Percentiles rank a stretch among this genome's conserved stretches.
These are phyloP conservation scores for Enteromius treurensis DNA, from an alignment of 2,797 vertebrate genomes.

Conservation along the genomic window DNA sequence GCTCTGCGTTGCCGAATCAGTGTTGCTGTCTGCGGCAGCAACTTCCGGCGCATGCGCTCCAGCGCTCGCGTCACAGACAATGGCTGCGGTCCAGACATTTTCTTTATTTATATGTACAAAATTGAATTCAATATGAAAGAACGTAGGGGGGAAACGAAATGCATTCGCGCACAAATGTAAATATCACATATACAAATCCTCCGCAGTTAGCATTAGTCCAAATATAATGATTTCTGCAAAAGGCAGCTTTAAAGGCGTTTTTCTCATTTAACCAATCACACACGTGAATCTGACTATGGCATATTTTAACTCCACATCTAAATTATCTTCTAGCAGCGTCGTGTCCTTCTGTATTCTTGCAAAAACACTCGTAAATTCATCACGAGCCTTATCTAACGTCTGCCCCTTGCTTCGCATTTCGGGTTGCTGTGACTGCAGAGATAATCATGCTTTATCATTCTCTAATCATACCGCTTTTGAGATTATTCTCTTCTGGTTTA, in stretches of 20 bases:
- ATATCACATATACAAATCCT: background rate
- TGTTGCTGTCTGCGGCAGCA: slow-evolving; percentile 85
- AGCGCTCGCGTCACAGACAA: slow-evolving; percentile 55
- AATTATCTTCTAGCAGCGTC: background rate
- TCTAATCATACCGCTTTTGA: background rate
- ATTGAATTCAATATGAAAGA: fast-evolving
- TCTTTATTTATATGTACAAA: slow-evolving; percentile 2
- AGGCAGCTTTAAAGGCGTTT: background rate
- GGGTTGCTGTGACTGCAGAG: background rate
- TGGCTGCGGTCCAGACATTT: slow-evolving; percentile 50
- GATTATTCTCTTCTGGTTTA: background rate
- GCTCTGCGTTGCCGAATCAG: slow-evolving; percentile 81
- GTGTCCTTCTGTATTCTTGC: background rate
- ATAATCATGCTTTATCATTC: background rate
- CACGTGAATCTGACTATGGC: background rate
- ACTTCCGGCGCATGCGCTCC: slow-evolving; percentile 81
- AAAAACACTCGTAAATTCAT: background rate
- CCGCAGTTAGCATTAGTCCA: background rate
- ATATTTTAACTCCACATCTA: background rate
- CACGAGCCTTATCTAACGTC: background rate
- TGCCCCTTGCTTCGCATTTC: background rate
- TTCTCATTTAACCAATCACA: background rate
- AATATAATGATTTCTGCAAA: background rate
- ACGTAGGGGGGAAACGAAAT: background rate
- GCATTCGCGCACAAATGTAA: background rate